Percentiles rank a stretch among this genome's conserved stretches.
Evolutionary conservation across 64 coral and sea anemone species (phyloP).

Genomic region (Cladopsammia gracilis): DNA sequence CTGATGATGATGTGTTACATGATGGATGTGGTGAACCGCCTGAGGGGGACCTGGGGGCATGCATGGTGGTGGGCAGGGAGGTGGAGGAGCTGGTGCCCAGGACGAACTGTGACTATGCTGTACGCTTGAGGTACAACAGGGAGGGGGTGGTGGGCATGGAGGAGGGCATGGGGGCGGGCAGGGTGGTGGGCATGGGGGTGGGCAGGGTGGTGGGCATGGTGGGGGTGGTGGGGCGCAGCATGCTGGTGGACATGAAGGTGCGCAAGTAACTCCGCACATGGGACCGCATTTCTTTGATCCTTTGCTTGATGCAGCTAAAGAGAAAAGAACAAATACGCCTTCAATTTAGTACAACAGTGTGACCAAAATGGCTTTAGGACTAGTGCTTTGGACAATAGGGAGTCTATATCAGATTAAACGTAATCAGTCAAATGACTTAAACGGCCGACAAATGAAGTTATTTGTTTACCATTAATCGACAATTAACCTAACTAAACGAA

Average conservation of each 20-base stretch:
- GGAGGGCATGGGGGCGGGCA: slow-evolving; percentile 40
- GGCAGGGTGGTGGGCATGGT: slow-evolving; percentile 30
- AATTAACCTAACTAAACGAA: too few relatives aligned
- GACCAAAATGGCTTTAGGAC: too few relatives aligned
- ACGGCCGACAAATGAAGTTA: too few relatives aligned
- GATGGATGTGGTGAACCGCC: slow-evolving; percentile 43
- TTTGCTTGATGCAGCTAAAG: slow-evolving; percentile 73
- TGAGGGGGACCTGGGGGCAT: slow-evolving; percentile 74
- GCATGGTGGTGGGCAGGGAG: slow-evolving; percentile 54
- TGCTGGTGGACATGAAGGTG: slow-evolving; percentile 49
- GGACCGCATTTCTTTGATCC: slow-evolving; percentile 88
- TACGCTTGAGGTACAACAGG: slow-evolving; percentile 55
- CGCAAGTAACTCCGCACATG: slow-evolving; percentile 44
- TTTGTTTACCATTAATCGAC: too few relatives aligned
- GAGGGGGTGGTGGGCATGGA: slow-evolving; percentile 53
- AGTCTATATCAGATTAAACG: too few relatives aligned
- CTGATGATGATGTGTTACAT: slow-evolving; percentile 77
- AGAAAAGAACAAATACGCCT: background rate
- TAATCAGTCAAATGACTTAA: too few relatives aligned
- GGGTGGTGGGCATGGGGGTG: slow-evolving; percentile 31
- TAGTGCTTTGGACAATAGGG: too few relatives aligned
- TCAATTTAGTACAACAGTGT: background rate
- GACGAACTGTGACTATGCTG: slow-evolving; percentile 46
- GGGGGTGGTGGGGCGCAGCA: slow-evolving; percentile 53
- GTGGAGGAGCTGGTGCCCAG: slow-evolving; percentile 72